These are phyloP conservation scores for Clepsis dumicolana DNA, from an alignment of 2,888 invertebrate genomes.

Conservation along the genomic window DNA sequence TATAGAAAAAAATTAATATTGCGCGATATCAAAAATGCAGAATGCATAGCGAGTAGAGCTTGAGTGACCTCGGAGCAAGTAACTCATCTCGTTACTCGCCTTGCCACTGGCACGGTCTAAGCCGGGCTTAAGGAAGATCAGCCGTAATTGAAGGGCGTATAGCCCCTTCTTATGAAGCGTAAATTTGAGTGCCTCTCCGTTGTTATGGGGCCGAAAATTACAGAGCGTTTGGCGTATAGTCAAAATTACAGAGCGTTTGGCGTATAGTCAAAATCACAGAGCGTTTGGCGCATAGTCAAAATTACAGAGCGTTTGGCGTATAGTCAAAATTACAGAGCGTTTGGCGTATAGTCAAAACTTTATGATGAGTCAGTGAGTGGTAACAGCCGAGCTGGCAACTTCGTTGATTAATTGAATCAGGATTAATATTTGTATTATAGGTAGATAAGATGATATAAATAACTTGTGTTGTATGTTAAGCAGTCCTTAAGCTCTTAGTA, in stretches of 20 bases:
- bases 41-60: too few relatives aligned
- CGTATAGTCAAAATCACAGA: conserved; percentile 50
- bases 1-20: too few relatives aligned
- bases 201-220: conserved; percentile 51
- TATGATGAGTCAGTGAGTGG: conserved; percentile 45
- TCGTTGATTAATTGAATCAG: too few relatives aligned
- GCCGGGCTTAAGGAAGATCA: conserved; percentile 32
- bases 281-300: conserved; percentile 50
- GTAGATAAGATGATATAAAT: too few relatives aligned
- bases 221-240: conserved; percentile 49
- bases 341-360: conserved; percentile 52
- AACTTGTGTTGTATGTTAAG: too few relatives aligned
- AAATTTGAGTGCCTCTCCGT: conserved; percentile 55
- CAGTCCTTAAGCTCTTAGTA: too few relatives aligned
- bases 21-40: too few relatives aligned
- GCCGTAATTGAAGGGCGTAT: conserved; percentile 53
- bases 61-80: background rate
- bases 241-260: conserved; percentile 50
- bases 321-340: conserved; percentile 50
- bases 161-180: conserved; percentile 55
- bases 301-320: conserved; percentile 49
- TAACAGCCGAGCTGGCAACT: conserved; percentile 5
- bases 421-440: too few relatives aligned
- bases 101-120: conserved; percentile 7
- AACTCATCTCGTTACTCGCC: background rate